Conservation (phyloP, 2,113 vertebrate genomes). For the Glaucidium brasilianum region DNA sequence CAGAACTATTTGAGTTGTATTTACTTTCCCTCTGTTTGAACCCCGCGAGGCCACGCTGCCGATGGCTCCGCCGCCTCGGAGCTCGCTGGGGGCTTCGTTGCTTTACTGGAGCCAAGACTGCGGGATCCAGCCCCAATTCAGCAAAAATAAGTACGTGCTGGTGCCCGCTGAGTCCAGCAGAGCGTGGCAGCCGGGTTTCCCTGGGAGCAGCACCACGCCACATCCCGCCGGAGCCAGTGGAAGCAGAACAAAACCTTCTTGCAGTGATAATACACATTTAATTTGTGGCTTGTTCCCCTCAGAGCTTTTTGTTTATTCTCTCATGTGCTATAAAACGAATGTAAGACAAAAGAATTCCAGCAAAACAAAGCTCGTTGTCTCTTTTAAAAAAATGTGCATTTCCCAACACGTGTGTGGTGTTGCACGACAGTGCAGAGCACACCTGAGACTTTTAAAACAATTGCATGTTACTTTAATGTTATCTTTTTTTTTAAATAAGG, state of each 20-base stretch:
- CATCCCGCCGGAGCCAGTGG: rapidly evolving
- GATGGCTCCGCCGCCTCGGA: rapidly evolving
- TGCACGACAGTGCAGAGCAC: not conserved
- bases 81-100: not conserved
- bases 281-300: not conserved
- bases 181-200: rapidly evolving
- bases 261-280: not conserved
- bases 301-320: not conserved
- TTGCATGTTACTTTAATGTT: not conserved
- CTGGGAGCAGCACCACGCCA: not conserved
- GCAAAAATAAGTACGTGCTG: not conserved
- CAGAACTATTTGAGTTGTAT: not conserved
- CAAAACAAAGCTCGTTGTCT: not conserved
- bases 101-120: rapidly evolving
- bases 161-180: too few species aligned
- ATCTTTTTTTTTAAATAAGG: not conserved
- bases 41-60: not conserved
- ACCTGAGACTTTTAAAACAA: not conserved
- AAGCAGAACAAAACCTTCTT: not conserved
- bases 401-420: not conserved
- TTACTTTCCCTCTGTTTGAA: not conserved
- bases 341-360: not conserved
- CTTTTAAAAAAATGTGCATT: not conserved
- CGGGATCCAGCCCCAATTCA: rapidly evolving
- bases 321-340: not conserved